These are phyloP conservation scores for Osmoderma eremita DNA, from an alignment of 2,888 invertebrate genomes.

Conservation along the genomic window DNA sequence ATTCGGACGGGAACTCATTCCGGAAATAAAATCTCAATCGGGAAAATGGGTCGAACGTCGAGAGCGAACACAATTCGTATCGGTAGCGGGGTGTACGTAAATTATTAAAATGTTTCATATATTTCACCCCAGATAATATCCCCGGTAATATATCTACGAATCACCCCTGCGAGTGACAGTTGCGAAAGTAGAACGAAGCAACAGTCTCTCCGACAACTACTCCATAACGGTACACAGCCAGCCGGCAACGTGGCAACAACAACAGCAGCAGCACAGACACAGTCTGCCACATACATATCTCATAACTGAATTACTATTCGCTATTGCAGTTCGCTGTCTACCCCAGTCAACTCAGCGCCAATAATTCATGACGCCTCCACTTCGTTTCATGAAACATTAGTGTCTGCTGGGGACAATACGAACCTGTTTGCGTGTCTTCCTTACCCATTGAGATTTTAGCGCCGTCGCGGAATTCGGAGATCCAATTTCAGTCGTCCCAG, in stretches of 20 bases:
- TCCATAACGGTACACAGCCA: slow-evolving; percentile 4
- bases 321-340: slow-evolving; percentile 49
- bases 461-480: slow-evolving; percentile 19
- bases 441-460: slow-evolving; percentile 33
- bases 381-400: slow-evolving; percentile 42
- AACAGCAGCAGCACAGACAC: slow-evolving; percentile 31
- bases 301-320: slow-evolving; percentile 52
- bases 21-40: slow-evolving; percentile 9
- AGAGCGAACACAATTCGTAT: slow-evolving; percentile 4
- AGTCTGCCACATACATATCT: slow-evolving; percentile 51
- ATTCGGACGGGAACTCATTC: neutral
- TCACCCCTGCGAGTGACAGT: slow-evolving; percentile 42
- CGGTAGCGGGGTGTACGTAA: slow-evolving; percentile 8
- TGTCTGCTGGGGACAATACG: slow-evolving; percentile 39
- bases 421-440: slow-evolving; percentile 47
- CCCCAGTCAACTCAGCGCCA: slow-evolving; percentile 49
- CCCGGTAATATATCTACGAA: slow-evolving; percentile 32
- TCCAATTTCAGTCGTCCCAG: slow-evolving; percentile 23
- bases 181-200: slow-evolving; percentile 42
- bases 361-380: slow-evolving; percentile 48
- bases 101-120: slow-evolving; percentile 39
- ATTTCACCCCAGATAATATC: slow-evolving; percentile 39
- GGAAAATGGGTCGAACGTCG: slow-evolving; percentile 25
- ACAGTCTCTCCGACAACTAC: slow-evolving; percentile 37
- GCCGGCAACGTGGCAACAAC: slow-evolving; percentile 32